These are phyloP conservation scores for Sebastes fasciatus DNA, from an alignment of 2,113 vertebrate species.

Conservation along the genomic window DNA sequence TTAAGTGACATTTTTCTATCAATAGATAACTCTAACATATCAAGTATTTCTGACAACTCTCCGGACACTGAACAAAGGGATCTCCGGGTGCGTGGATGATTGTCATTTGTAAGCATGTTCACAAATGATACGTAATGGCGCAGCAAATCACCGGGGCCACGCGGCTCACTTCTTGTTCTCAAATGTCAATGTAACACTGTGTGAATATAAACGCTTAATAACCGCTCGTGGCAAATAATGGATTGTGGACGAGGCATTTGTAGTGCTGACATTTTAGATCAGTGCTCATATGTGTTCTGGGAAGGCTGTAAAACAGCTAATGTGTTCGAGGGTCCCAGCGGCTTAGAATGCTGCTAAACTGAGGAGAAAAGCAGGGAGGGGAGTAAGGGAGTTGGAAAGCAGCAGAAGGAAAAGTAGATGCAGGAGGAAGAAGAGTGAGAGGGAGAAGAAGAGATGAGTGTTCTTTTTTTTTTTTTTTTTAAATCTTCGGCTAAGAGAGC, in stretches of 20 bases:
- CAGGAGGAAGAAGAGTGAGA: slow-evolving; percentile 48
- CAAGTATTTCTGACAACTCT: slow-evolving; percentile 34
- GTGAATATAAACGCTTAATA: slow-evolving; percentile 81
- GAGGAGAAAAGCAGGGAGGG: slow-evolving; percentile 65
- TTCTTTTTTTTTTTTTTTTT: slow-evolving; percentile 43
- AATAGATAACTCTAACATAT: slow-evolving; percentile 34
- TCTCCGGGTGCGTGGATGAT: slow-evolving; percentile 44
- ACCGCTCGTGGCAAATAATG: slow-evolving; percentile 76
- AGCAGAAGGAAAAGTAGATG: slow-evolving; percentile 46
- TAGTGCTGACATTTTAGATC: slow-evolving; percentile 84
- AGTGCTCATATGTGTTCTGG: slow-evolving; percentile 77
- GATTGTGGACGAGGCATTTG: slow-evolving; percentile 80
- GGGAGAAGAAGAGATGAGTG: slow-evolving; percentile 54
- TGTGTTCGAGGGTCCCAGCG: slow-evolving; percentile 70
- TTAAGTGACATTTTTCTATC: slow-evolving; percentile 40
- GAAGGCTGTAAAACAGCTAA: slow-evolving; percentile 78
- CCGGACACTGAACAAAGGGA: slow-evolving; percentile 39
- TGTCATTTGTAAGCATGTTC: slow-evolving; percentile 67
- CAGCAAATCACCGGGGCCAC: slow-evolving; percentile 50
- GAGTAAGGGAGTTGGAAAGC: slow-evolving; percentile 67
- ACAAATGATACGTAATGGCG: slow-evolving; percentile 61
- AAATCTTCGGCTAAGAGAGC: slow-evolving; percentile 57
- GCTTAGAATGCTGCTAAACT: slow-evolving; percentile 73
- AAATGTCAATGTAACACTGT: slow-evolving; percentile 79
- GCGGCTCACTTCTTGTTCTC: slow-evolving; percentile 53